Evolutionary conservation across 2,888 invertebrate species (phyloP), one percentile per base, ranked within the genome.

Genomic region (Mythimna impura): DNA sequence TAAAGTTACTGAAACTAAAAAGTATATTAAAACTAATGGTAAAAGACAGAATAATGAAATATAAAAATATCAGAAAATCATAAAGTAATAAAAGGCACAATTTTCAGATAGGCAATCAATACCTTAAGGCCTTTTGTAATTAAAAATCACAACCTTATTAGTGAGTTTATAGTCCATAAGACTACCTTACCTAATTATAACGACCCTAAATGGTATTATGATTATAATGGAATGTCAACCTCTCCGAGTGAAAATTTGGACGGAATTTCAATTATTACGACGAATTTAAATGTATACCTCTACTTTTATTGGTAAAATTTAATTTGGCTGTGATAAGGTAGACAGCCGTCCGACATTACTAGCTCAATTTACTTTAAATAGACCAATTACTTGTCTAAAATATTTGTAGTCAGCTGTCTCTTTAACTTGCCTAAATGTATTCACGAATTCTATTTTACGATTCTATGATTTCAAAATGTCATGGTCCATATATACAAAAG

Each of bases 81-180:
- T 43, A 22, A 36, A 2, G 9, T 52, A 12, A 36, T 7, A n/a
- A 62, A 66, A 12, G 12, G 30, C 14, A 67, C 2, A 17, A 52
- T 50, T 54, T 64, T 57, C 47, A 65, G 36, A 62, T 69, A 54
- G 36, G 55, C 34, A 54, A 34, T 68, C 60, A n/a, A 58, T 63
- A 66, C 55, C 17, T 60, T 61, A 67, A 73, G 61, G 52, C 57
- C 20, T 75, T 67, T 67, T 61, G 73, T 81, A 81, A 73, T 76
- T 54, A 71, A 61, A 70, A 82, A 78, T 86, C 86, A 86, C 86
- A 86, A 86, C 86, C 86, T 76, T 73, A 81, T 81, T 66, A 76
- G 62, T 58, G 66, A 80, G 82, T 85, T 85, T 86, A 82, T 58
- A 81, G 86, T 86, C 86, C 69, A 36, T 22, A 1, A 65, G 82